phyloP scores from a whole-genome alignment of 2,888 invertebrate genomes.

The Drosophila buzzatii region DNA sequence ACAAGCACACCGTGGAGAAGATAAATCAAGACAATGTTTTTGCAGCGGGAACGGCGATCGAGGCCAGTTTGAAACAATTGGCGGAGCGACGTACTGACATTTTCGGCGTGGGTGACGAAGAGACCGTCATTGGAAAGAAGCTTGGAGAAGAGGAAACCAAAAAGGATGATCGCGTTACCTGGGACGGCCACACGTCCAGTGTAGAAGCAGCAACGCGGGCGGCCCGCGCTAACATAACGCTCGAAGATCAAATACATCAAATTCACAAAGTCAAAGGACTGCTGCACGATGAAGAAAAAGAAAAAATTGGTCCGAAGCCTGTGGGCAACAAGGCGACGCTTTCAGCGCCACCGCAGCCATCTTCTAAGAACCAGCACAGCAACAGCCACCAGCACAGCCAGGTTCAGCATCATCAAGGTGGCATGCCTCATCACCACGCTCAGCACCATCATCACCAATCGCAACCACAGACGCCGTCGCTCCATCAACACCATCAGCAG shows the following conservation, averaged over 20 bases:
- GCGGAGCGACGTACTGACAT: constrained; percentile 99
- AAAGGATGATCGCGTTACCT: constrained; percentile 96
- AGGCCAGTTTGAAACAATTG: constrained; percentile 96
- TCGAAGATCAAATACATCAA: constrained; percentile 98
- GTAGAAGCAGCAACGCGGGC: constrained; percentile 98
- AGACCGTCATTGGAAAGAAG: constrained; percentile 99
- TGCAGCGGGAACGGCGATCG: constrained; percentile 92
- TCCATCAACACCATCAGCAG: constrained; percentile 51
- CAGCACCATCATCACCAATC: constrained; percentile 64
- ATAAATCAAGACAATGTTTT: constrained; percentile 92
- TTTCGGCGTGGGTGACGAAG: constrained; percentile 99
- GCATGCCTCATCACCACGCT: constrained; percentile 69
- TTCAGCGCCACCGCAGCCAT: constrained; percentile 83
- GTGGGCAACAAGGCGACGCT: constrained; percentile 85
- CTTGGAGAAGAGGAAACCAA: constrained; percentile 95
- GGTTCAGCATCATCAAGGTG: constrained; percentile 64
- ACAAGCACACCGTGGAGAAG: constrained; percentile 96
- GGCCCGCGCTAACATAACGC: constrained; percentile 96
- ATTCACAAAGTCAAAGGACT: constrained; percentile 98
- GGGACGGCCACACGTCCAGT: constrained; percentile 99
- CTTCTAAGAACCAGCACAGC: constrained; percentile 55
- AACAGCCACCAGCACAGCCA: constrained; percentile 42
- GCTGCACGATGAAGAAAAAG: constrained; percentile 97
- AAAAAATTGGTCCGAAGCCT: constrained; percentile 97
- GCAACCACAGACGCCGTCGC: constrained; percentile 52